Evolutionary conservation across 2,888 invertebrate species (phyloP), one percentile per base, ranked within the genome.

Genomic region (Cordilura impudica): DNA sequence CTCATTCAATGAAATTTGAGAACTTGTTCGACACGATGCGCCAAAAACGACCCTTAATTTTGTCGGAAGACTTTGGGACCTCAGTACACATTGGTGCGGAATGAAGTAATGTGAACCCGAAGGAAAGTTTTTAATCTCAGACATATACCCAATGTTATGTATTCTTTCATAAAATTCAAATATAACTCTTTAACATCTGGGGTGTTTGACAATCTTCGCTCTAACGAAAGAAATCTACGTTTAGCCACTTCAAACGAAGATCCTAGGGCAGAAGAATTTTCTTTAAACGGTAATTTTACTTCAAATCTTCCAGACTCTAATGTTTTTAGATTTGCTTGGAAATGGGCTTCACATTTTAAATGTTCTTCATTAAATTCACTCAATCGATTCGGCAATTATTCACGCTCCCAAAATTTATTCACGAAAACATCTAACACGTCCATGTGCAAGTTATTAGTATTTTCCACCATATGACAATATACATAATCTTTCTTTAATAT

Each of bases 21-120:
- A 23, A 14, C 21, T 29, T 2, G 71, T 71, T 19, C 49, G 26
- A 18, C 43, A 45, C 31, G 73, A 70, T n/a, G 70, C 70, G 47
- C 75, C 79, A 18, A 79, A 79, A 12, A 75, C 72, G 5, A 75
- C 66, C 8, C 72, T 35, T 23, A 72, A 45, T 12, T 81, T 81
- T n/a, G 47, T 77, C 4, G 73, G 26, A 4, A 14, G 12, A 23
- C 66, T 66, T 23, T 23, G 16, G 1, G 60, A 53, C 45, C 51
- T 60, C 18, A 80, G 21, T 7, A 76, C 76, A 29, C 61, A 61
- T 18, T 79, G 70, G 35, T 75, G 75, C 8, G 66, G 75, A 2
- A 71, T 56, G 35, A 66, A 70, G 10, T 73, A 73, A 19, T 51
- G 53, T 29, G 61, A 43, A 10, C 1, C 19, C 12, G 7, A n/a